A percentile compares a stretch with the other conserved stretches of the same genome.
Evolutionary conservation across 1,140 invertebrate species (phyloP).

Genomic region (Potamilus streckersoni): DNA sequence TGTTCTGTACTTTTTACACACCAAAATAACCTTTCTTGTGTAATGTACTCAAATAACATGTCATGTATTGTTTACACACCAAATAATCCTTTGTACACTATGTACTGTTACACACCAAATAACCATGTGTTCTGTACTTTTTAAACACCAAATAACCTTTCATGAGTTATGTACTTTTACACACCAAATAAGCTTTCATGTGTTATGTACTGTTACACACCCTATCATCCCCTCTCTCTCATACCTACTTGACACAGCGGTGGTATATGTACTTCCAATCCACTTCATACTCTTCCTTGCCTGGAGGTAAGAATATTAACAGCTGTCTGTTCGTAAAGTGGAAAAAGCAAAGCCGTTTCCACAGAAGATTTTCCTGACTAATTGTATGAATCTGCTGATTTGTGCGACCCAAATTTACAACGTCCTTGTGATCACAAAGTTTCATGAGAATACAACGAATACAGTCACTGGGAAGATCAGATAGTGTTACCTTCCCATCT

Average conservation of each 20-base stretch:
- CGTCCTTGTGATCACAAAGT: constrained; percentile 91
- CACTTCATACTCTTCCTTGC: constrained; percentile 32
- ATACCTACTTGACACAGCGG: constrained; percentile 56
- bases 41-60: too few relatives aligned
- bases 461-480: constrained; percentile 93
- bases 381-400: constrained; percentile 82
- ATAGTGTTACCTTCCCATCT: constrained; percentile 84
- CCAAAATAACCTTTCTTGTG: too few relatives aligned
- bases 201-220: too few relatives aligned
- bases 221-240: too few relatives aligned
- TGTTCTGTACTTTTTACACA: too few relatives aligned
- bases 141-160: too few relatives aligned
- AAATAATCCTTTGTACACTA: too few relatives aligned
- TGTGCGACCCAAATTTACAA: constrained; percentile 80
- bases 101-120: too few relatives aligned
- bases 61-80: too few relatives aligned
- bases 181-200: too few relatives aligned
- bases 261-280: constrained; percentile 59
- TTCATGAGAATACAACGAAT: constrained; percentile 90
- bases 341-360: constrained; percentile 90
- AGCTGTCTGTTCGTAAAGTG: constrained; percentile 92
- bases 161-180: too few relatives aligned
- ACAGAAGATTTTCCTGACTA: constrained; percentile 89
- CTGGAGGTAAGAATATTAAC: constrained; percentile 73
- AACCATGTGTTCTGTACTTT: too few relatives aligned